Evolutionary conservation across 92 coral and sea anemone genomes (phyloP).

Genomic region (Micromussa lordhowensis): DNA sequence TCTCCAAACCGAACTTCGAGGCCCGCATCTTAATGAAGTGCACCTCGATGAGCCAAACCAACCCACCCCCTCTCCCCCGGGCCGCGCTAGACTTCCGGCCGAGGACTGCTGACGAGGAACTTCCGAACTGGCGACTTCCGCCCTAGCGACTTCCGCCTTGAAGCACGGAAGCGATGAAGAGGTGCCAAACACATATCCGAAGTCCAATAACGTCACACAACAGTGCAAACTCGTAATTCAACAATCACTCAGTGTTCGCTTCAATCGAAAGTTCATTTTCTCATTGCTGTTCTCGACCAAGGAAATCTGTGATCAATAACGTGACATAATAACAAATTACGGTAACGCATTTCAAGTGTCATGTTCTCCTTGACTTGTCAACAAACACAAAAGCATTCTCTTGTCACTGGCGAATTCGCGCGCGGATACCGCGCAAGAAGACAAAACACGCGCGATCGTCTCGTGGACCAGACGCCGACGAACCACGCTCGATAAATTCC

Average conservation of each 20-base stretch:
- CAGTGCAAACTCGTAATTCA: not conserved
- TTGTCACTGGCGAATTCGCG: not conserved
- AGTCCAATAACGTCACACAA: slow-evolving; percentile 3
- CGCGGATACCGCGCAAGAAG: slow-evolving; percentile 57
- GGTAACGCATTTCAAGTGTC: not conserved
- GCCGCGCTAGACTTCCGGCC: not conserved
- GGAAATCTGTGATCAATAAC: not conserved
- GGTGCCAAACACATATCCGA: not conserved
- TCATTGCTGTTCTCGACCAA: slow-evolving; percentile 1
- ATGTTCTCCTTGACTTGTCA: not conserved
- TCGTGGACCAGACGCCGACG: slow-evolving; percentile 31
- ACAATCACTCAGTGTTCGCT: not conserved
- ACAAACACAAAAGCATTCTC: slow-evolving; percentile 3
- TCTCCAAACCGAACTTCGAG: not conserved
- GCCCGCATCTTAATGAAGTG: not conserved
- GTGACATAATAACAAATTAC: slow-evolving; percentile 8
- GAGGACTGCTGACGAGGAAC: not conserved
- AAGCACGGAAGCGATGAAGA: not conserved
- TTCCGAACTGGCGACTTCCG: slow-evolving; percentile 6
- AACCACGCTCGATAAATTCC: slow-evolving; percentile 35
- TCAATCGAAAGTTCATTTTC: not conserved
- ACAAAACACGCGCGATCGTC: slow-evolving; percentile 18
- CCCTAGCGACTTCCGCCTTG: not conserved
- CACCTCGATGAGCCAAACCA: not conserved
- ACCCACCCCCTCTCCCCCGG: too few relatives aligned